Base-by-base conservation (phyloP, 2,797 vertebrate genomes). In the Malacoctenus gilli region DNA sequence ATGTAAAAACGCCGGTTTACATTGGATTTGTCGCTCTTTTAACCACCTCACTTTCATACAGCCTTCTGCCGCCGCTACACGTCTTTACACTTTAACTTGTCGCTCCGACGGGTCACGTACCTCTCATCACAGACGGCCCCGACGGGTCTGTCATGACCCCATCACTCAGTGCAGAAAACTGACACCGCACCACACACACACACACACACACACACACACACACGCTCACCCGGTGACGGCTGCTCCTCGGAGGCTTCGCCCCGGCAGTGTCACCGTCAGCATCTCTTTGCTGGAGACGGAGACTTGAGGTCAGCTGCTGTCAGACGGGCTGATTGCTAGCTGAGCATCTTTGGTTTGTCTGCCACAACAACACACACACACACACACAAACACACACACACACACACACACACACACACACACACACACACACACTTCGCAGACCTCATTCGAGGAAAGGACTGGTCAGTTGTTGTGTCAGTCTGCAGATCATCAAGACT, bases 61-160 rank as follows among this genome's bases (percentile, higher is more conserved):
- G 8, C 11, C 15, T 28, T 34, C 19, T 25, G 5, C 43, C 10
- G 8, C 4, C 2, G 2, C 30, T 70, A 31, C 41, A 66, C 31
- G 35, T 56, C 50, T 62, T 54, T 55, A 38, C 57, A 56, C 49
- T 67, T 38, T 37, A 54, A 62, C 46, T 47, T 48, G 52, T 76
- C 61, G 59, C 39, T 40, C 23, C 40, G 63, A 67, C 21, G 15
- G 44, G 42, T 75, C 69, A 40, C 50, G 65, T 57, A 58, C 58
- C 63, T 82, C 53, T 54, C 62, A 41, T 46, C 61, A 44, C 52
- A 81, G 76, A 75, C 77, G 68, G 77, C 68, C 64, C 34, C 62
- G 84, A 86, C 79, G 72, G 60, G 37, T 14, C 67, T 53, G 72
- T 50, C 50, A 10, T 76, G 80, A 86, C 82, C 79, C 77, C 77